Percentiles rank a stretch among this genome's conserved stretches.
These are phyloP conservation scores for Clarias laeviceps DNA, from an alignment of 2,797 vertebrate species.

Conservation along the genomic window DNA sequence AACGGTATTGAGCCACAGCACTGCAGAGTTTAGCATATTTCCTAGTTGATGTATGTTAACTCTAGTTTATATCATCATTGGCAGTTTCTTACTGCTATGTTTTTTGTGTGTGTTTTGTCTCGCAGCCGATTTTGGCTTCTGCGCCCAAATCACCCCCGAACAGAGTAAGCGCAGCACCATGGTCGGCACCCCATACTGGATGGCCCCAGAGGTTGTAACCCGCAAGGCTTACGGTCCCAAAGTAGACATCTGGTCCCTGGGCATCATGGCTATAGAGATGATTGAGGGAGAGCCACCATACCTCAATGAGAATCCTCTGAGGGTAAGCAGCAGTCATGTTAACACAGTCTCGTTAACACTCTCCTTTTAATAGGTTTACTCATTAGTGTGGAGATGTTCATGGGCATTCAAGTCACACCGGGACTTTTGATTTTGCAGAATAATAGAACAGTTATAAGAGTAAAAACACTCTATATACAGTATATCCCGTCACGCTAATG, in stretches of 20 bases:
- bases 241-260: constrained; percentile 96
- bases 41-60: neutral
- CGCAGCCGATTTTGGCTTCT: constrained; percentile 93
- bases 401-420: no score
- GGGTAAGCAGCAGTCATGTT: constrained; percentile 69
- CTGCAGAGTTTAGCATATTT: neutral
- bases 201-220: constrained; percentile 95
- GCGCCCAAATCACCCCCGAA: constrained; percentile 95
- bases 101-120: constrained; percentile 29
- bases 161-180: constrained; percentile 97
- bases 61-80: no score
- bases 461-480: no score
- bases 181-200: constrained; percentile 97
- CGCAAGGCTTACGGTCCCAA: constrained; percentile 93
- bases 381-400: neutral
- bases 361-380: neutral
- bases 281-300: constrained; percentile 95
- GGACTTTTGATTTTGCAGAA: no score
- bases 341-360: neutral
- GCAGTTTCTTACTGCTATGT: neutral
- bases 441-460: no score
- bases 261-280: constrained; percentile 98
- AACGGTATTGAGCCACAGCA: neutral
- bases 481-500: no score
- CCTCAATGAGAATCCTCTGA: constrained; percentile 92